Conservation (phyloP, 2,113 vertebrate species). For the Marcusenius ussheri region DNA sequence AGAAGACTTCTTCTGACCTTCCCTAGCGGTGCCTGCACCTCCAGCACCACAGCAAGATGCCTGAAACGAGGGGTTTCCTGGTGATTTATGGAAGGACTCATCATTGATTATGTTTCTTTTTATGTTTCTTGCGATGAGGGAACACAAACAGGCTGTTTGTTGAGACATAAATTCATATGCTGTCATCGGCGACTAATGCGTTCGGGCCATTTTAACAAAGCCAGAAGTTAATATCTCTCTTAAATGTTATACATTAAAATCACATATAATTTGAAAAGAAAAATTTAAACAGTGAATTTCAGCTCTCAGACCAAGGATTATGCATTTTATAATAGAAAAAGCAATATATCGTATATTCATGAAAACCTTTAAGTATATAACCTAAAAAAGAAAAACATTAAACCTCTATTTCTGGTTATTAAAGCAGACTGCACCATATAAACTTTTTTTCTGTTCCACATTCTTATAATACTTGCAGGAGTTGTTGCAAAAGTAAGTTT, state of each 20-base stretch:
- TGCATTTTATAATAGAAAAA: neutral
- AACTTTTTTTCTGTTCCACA: neutral
- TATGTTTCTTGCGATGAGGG: conserved; percentile 36
- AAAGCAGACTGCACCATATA: neutral
- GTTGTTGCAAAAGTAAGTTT: neutral
- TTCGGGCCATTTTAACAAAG: conserved; percentile 15
- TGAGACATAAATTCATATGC: conserved; percentile 28
- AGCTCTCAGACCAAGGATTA: neutral
- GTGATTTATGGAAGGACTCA: conserved; percentile 40
- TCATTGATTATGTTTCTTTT: conserved; percentile 34
- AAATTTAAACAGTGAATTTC: neutral
- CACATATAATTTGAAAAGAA: neutral
- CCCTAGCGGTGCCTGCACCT: neutral
- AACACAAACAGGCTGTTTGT: conserved; percentile 39
- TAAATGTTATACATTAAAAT: neutral
- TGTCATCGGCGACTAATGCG: conserved; percentile 27
- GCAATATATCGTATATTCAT: neutral
- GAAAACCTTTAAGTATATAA: neutral
- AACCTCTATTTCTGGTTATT: neutral
- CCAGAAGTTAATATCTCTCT: conserved; percentile 27
- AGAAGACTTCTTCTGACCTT: neutral
- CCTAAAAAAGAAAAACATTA: neutral
- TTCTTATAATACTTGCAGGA: neutral
- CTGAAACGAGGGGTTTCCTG: conserved; percentile 29
- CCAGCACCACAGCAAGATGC: conserved; percentile 12